Evolutionary conservation across 2,113 vertebrate genomes (phyloP), one percentile per base, ranked within the genome.

Genomic region (Oxygymnocypris stewartii): DNA sequence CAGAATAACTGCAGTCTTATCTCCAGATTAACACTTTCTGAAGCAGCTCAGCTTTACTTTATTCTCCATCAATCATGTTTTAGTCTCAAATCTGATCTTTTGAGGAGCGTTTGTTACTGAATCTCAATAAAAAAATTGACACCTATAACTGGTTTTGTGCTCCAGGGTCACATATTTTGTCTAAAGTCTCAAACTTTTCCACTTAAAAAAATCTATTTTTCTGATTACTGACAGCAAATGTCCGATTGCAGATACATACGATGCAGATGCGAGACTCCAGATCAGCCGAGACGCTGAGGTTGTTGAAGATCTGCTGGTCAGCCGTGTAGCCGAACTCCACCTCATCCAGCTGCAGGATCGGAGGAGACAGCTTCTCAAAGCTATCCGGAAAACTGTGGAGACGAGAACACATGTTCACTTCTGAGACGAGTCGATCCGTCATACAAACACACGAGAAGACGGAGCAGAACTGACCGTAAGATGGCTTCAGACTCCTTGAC

Each of bases 241-340:
- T 59, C 14, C 18, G 3, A 78, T 1, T 25, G 7, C 18, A 10
- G 35, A 2, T 80, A 89, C 95, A 0, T 95, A 99, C 98, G 87
- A 99, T 97, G 88, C 98, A 99, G 93, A 99, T 98, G 5, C 98
- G 96, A 2, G 98, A 99, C 76, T 99, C 98, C 1, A 99, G 96
- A 92, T 99, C 98, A 0, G 97, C 98, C 0, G 97, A 99, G 81
- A 98, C 95, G 0, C 96, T 97, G 61, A 99, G 96, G 54, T 93
- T 93, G 2, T 83, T 90, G 76, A 99, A 99, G 84, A 99, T 95
- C 79, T 89, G 84, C 35, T 93, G 94, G 35, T 92, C 93, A 1
- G 95, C 83, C 4, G 89, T 88, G 0, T 99, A 99, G 90, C 91
- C 95, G 86, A 99, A 99, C 89, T 98, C 97, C 31, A 99, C 96